These are phyloP conservation scores for Lophius piscatorius DNA, from an alignment of 2,113 vertebrate species.

Conservation along the genomic window DNA sequence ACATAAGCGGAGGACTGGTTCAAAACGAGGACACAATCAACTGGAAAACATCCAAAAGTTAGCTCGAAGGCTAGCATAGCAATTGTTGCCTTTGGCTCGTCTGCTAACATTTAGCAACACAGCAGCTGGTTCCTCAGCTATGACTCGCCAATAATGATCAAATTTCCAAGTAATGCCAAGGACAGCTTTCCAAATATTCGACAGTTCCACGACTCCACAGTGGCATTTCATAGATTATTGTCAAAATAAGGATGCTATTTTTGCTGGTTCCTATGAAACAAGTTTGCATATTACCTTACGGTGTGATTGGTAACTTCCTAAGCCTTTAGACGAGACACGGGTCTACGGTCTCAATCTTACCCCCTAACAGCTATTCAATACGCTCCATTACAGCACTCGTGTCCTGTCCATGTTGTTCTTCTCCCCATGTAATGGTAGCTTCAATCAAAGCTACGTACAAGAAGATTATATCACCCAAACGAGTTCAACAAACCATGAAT, in stretches of 20 bases:
- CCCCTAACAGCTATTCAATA: background rate
- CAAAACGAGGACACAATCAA: constrained; percentile 45
- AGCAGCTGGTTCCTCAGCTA: constrained; percentile 44
- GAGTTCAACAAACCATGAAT: no score
- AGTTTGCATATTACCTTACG: constrained; percentile 10
- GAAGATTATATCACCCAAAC: no score
- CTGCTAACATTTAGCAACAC: constrained; percentile 44
- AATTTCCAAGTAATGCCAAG: constrained; percentile 8
- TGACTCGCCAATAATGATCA: constrained; percentile 19
- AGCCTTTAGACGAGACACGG: background rate
- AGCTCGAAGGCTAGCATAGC: constrained; percentile 53
- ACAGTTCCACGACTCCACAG: background rate
- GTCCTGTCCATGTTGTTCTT: background rate
- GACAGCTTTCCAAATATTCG: constrained; percentile 10
- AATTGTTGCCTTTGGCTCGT: constrained; percentile 45
- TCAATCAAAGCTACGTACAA: background rate
- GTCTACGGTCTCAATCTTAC: background rate
- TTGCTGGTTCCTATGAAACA: constrained; percentile 2
- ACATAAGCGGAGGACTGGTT: constrained; percentile 16
- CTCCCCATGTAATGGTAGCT: background rate
- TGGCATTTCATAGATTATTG: background rate
- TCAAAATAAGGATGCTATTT: background rate
- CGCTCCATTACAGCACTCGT: background rate
- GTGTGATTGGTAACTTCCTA: constrained; percentile 18
- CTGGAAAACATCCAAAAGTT: constrained; percentile 67